Percentiles rank a stretch among this genome's conserved stretches.
phyloP scores from a whole-genome alignment of 2,113 vertebrate species.

The Cyprinodon brontotheroides region DNA sequence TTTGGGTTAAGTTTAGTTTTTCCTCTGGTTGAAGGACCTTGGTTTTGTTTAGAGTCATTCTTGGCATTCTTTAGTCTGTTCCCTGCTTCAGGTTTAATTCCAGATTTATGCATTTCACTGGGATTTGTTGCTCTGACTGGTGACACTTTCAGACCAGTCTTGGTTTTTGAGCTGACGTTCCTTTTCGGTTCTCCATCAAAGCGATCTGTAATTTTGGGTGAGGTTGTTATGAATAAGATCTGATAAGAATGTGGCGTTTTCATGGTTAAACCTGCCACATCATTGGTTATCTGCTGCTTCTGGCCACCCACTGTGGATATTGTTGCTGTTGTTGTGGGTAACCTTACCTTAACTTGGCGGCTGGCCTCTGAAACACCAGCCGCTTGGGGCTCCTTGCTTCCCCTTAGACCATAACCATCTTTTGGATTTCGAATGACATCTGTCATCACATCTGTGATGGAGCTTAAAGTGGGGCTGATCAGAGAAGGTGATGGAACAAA shows the following conservation, averaged over 20 bases:
- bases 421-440: slow-evolving; percentile 24
- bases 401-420: slow-evolving; percentile 21
- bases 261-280: slow-evolving; percentile 11
- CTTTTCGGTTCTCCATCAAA: slow-evolving; percentile 25
- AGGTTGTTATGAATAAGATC: slow-evolving; percentile 18
- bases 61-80: slow-evolving; percentile 32
- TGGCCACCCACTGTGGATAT: slow-evolving; percentile 17
- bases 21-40: slow-evolving; percentile 18
- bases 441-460: slow-evolving; percentile 41
- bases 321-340: slow-evolving; percentile 22
- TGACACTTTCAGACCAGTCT: slow-evolving; percentile 10
- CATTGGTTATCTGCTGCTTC: slow-evolving; percentile 6
- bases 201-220: not conserved
- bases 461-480: slow-evolving; percentile 33
- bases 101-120: slow-evolving; percentile 23
- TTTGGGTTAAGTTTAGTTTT: slow-evolving; percentile 43
- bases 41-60: slow-evolving; percentile 41
- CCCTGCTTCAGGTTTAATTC: slow-evolving; percentile 35
- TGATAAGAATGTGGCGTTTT: slow-evolving; percentile 8
- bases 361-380: slow-evolving; percentile 3
- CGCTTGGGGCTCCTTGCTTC: slow-evolving; percentile 11
- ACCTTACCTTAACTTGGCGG: slow-evolving; percentile 4
- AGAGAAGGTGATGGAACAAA: slow-evolving; percentile 29
- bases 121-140: slow-evolving; percentile 20
- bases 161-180: slow-evolving; percentile 37